phyloP scores from a whole-genome alignment of 92 coral and sea anemone genomes.

The Siderastrea radians region DNA sequence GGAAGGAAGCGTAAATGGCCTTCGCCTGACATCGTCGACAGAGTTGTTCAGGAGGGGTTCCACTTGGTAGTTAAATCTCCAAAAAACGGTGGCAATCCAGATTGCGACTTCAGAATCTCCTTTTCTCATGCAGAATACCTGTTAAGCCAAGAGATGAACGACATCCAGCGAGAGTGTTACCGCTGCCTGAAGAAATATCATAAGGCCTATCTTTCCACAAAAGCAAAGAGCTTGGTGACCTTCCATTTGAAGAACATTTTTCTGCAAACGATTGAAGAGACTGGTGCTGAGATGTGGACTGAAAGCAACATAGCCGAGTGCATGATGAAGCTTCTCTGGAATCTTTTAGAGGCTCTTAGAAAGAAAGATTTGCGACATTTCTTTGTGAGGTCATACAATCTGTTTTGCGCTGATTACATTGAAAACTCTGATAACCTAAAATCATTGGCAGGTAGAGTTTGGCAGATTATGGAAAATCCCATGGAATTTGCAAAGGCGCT shows the following conservation, averaged over 20 bases:
- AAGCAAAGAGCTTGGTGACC: slow-evolving; percentile 64
- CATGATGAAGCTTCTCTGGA: slow-evolving; percentile 71
- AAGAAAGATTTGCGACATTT: slow-evolving; percentile 67
- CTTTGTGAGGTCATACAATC: slow-evolving; percentile 72
- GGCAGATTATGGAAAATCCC: slow-evolving; percentile 65
- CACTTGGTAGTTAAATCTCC: slow-evolving; percentile 85
- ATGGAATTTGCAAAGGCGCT: slow-evolving; percentile 47
- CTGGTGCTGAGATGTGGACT: slow-evolving; percentile 72
- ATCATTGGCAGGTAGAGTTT: slow-evolving; percentile 50
- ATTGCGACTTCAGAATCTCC: slow-evolving; percentile 83
- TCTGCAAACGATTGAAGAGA: slow-evolving; percentile 73
- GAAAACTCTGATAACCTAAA: slow-evolving; percentile 62
- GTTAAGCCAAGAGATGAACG: slow-evolving; percentile 63
- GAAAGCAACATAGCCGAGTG: slow-evolving; percentile 65
- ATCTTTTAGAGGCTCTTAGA: slow-evolving; percentile 61
- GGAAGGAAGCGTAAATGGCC: slow-evolving; percentile 87
- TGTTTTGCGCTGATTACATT: slow-evolving; percentile 53
- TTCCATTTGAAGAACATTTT: slow-evolving; percentile 78
- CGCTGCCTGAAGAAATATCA: slow-evolving; percentile 79
- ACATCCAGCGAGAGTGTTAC: slow-evolving; percentile 78
- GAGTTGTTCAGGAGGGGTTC: slow-evolving; percentile 68
- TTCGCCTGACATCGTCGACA: slow-evolving; percentile 44
- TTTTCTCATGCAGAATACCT: slow-evolving; percentile 83
- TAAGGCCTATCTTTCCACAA: slow-evolving; percentile 19
- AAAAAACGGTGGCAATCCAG: slow-evolving; percentile 42